Conservation (phyloP, 2,797 vertebrate species). For the Danio albolineatus region DNA sequence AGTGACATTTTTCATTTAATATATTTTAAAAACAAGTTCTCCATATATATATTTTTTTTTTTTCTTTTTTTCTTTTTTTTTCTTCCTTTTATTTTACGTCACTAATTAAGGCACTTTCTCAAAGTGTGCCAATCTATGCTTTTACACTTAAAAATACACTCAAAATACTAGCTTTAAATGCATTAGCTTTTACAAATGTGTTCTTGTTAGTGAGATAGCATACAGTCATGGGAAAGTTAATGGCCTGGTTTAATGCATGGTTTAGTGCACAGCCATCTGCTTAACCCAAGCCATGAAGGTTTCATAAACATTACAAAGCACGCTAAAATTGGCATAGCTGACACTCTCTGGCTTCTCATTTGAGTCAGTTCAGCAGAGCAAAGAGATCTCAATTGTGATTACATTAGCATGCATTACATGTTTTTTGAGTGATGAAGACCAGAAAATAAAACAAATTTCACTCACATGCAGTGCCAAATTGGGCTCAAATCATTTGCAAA, state of each 20-base stretch:
- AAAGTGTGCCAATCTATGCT: not conserved
- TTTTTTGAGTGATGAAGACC: slow-evolving; percentile 1
- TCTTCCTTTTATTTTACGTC: too few relatives aligned
- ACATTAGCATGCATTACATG: slow-evolving; percentile 34
- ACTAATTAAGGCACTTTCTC: not conserved
- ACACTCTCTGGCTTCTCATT: slow-evolving; percentile 21
- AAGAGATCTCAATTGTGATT: slow-evolving; percentile 13
- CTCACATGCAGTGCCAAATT: not conserved
- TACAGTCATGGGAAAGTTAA: not conserved
- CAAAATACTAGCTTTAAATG: not conserved
- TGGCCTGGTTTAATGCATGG: slow-evolving; percentile 15
- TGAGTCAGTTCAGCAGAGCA: slow-evolving; percentile 6
- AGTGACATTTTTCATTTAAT: too few relatives aligned
- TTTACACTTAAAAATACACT: not conserved
- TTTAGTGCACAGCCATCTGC: slow-evolving; percentile 18
- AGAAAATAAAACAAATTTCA: not conserved
- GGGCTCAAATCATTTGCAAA: not conserved
- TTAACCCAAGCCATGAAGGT: not conserved
- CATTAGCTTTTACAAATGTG: not conserved
- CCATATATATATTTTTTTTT: too few relatives aligned
- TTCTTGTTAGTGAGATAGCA: not conserved
- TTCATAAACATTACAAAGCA: slow-evolving; percentile 9
- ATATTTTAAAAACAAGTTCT: too few relatives aligned
- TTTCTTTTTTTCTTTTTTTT: too few relatives aligned
- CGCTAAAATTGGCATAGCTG: slow-evolving; percentile 25